Percentiles rank a stretch among this genome's conserved stretches.
Evolutionary conservation across 2,888 invertebrate genomes (phyloP).

Genomic region (Drosophila lacicola): DNA sequence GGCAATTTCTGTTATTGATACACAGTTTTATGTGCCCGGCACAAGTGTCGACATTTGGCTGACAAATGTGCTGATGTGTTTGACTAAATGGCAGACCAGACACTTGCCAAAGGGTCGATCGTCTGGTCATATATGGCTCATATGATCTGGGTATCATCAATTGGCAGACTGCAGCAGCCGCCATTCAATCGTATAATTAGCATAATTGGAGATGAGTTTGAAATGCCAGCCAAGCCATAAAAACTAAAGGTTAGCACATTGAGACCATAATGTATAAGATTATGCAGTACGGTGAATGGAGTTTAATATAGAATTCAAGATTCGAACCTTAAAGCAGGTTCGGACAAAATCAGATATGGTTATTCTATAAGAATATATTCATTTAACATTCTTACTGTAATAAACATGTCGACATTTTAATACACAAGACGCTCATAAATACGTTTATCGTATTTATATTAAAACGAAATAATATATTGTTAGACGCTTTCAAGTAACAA

Average conservation of each 20-base stretch:
- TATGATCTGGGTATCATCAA: constrained; percentile 20
- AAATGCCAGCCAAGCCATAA: constrained; percentile 66
- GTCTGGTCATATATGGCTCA: not conserved
- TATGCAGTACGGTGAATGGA: constrained; percentile 3
- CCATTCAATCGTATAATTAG: constrained; percentile 41
- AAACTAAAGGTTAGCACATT: constrained; percentile 52
- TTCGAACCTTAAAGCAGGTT: constrained; percentile 29
- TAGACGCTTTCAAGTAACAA: too few relatives aligned
- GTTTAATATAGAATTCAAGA: not conserved
- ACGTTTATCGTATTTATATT: constrained; percentile 6
- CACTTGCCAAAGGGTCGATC: constrained; percentile 37
- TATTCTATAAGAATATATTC: constrained; percentile 24
- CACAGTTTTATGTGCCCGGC: constrained; percentile 43
- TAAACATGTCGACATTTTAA: constrained; percentile 42
- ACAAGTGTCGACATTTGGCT: constrained; percentile 68
- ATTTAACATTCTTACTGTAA: constrained; percentile 34
- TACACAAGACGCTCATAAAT: constrained; percentile 34
- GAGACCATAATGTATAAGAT: constrained; percentile 31
- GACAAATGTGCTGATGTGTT: constrained; percentile 61
- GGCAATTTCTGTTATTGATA: constrained; percentile 53
- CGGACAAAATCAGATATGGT: not conserved
- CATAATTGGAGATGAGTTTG: constrained; percentile 61
- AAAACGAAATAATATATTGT: too few relatives aligned
- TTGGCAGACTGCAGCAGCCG: constrained; percentile 6
- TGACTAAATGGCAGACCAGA: constrained; percentile 45